Conservation (phyloP, 2,113 vertebrate genomes). For the Sinosuthora webbiana region DNA sequence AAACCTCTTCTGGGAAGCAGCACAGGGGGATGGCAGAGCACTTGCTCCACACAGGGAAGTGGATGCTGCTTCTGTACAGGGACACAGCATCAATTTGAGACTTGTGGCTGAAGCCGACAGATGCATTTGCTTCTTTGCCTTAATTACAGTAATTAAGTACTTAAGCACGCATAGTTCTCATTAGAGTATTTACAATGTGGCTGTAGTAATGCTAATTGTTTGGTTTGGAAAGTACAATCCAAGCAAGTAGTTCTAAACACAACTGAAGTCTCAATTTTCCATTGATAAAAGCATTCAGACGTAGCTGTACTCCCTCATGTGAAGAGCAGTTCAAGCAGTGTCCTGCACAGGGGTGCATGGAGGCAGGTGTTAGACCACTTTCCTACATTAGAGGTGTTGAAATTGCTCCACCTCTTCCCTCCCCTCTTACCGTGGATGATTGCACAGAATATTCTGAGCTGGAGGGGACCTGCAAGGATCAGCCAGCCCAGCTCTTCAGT, state of each 20-base stretch:
- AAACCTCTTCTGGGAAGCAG: not conserved
- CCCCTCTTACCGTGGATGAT: not conserved
- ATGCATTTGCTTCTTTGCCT: not conserved
- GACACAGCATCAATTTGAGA: not conserved
- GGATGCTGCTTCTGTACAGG: not conserved
- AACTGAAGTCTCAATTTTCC: not conserved
- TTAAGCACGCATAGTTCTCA: not conserved
- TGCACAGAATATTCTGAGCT: not conserved
- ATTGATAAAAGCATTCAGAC: not conserved
- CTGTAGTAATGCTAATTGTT: not conserved
- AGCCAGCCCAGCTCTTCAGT: not conserved
- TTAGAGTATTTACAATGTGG: not conserved
- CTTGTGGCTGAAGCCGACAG: not conserved
- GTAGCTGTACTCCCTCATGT: rapidly evolving
- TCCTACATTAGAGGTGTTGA: not conserved
- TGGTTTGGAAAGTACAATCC: not conserved
- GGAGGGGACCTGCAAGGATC: not conserved
- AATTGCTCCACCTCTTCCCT: not conserved
- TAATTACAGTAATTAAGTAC: not conserved
- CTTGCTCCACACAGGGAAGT: not conserved
- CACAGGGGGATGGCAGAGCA: not conserved
- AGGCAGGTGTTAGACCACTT: not conserved
- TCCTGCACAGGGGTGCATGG: not conserved
- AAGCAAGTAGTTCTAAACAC: not conserved
- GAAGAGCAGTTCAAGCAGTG: not conserved